Evolutionary conservation across 2,888 invertebrate genomes (phyloP).

Genomic region (Spisula solida): DNA sequence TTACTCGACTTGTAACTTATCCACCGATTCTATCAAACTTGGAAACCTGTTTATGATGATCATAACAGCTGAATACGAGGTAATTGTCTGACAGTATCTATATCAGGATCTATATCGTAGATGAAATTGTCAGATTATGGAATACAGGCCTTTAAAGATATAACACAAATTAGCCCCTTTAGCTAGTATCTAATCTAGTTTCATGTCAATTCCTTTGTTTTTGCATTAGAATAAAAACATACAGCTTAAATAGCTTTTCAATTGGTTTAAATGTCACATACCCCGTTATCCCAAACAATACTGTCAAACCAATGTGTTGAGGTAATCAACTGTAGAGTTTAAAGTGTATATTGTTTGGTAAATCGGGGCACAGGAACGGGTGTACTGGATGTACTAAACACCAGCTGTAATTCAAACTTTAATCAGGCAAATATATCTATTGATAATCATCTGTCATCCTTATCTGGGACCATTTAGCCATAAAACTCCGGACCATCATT

Average conservation of each 20-base stretch:
- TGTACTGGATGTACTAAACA: conserved; percentile 7
- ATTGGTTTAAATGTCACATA: conserved; percentile 1
- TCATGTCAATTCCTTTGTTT: conserved; percentile 20
- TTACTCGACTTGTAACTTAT: neutral
- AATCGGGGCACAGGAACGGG: neutral
- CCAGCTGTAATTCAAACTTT: conserved; percentile 9
- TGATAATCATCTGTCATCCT: neutral
- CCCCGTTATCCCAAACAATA: neutral
- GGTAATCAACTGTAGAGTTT: neutral
- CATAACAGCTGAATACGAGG: neutral
- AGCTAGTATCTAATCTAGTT: conserved; percentile 2
- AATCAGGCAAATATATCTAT: conserved; percentile 13
- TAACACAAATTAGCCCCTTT: neutral
- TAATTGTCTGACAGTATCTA: neutral
- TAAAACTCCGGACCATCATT: neutral
- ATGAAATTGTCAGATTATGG: conserved; percentile 11
- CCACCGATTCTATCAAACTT: neutral
- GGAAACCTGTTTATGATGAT: conserved; percentile 4
- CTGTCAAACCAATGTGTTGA: conserved; percentile 1
- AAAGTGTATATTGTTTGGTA: neutral
- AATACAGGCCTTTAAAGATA: neutral
- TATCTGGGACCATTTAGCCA: neutral
- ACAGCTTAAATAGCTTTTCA: neutral
- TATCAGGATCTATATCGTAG: neutral
- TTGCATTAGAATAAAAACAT: neutral